Percentiles rank a stretch among this genome's conserved stretches.
These are phyloP conservation scores for Ophioninae sp. DNA, from an alignment of 2,888 invertebrate species.

Conservation along the genomic window DNA sequence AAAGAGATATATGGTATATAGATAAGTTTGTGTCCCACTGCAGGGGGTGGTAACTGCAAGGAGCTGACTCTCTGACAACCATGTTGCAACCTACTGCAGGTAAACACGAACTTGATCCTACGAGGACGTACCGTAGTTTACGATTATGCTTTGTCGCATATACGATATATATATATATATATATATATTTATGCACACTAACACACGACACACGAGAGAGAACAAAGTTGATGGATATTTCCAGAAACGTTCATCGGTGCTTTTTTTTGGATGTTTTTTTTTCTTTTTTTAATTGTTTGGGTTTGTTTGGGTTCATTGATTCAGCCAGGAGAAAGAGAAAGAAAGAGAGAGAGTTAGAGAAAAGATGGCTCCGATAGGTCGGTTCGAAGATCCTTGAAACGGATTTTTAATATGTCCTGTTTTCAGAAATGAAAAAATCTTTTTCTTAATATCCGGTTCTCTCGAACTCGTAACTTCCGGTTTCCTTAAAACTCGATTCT, in stretches of 20 bases:
- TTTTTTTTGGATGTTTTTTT: too few relatives aligned
- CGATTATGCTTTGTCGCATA: constrained; percentile 78
- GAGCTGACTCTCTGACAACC: constrained; percentile 80
- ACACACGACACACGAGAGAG: constrained; percentile 48
- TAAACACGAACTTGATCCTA: constrained; percentile 81
- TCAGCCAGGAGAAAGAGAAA: too few relatives aligned
- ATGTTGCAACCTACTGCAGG: constrained; percentile 81
- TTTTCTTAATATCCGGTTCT: too few relatives aligned
- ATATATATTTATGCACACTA: constrained; percentile 57
- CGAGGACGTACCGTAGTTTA: constrained; percentile 79
- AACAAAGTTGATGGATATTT: background rate
- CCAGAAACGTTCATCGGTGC: background rate
- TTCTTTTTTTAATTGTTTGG: too few relatives aligned
- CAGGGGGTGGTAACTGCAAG: constrained; percentile 81
- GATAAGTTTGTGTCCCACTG: constrained; percentile 81
- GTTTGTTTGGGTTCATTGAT: too few relatives aligned
- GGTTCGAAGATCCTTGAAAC: too few relatives aligned
- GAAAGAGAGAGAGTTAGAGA: too few relatives aligned
- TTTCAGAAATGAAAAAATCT: too few relatives aligned
- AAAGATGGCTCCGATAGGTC: too few relatives aligned
- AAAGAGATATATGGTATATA: constrained; percentile 79
- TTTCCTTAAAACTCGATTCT: too few relatives aligned
- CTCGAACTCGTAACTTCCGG: too few relatives aligned
- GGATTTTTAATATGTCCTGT: too few relatives aligned
- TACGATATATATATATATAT: constrained; percentile 54